A percentile compares a stretch with the other conserved stretches of the same genome.
Evolutionary conservation across 2,888 invertebrate species (phyloP).

Genomic region (Allygus modestus): DNA sequence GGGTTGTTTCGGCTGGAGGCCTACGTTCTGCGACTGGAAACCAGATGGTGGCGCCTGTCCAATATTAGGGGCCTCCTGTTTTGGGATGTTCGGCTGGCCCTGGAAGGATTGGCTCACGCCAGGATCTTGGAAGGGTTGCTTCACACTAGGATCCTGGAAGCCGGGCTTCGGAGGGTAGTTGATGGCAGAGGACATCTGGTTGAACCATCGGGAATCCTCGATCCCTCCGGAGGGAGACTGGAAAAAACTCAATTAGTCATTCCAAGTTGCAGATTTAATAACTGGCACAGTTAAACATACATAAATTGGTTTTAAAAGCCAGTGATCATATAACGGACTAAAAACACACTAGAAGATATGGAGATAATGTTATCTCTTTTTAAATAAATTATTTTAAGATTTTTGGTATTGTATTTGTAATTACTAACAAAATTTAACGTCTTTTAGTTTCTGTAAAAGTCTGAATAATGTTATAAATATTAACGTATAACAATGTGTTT

Average conservation of each 20-base stretch:
- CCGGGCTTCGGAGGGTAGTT: background rate
- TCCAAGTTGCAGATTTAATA: too few relatives aligned
- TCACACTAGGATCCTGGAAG: background rate
- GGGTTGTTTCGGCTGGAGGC: background rate
- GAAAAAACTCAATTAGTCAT: background rate
- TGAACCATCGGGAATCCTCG: background rate
- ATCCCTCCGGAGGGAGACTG: constrained; percentile 9
- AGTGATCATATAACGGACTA: too few relatives aligned
- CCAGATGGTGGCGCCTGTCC: background rate
- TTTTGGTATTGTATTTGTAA: too few relatives aligned
- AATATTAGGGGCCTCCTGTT: background rate
- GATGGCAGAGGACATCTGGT: background rate
- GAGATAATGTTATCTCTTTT: too few relatives aligned
- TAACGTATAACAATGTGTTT: too few relatives aligned
- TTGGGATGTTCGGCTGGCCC: background rate
- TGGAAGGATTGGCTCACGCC: background rate
- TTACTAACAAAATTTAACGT: too few relatives aligned
- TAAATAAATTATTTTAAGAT: too few relatives aligned
- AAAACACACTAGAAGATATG: too few relatives aligned
- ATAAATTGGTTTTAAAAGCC: too few relatives aligned
- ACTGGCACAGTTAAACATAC: too few relatives aligned
- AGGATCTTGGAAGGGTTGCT: background rate
- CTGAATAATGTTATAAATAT: too few relatives aligned
- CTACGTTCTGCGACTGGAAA: background rate
- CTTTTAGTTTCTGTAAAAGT: too few relatives aligned